A percentile compares a stretch with the other conserved stretches of the same genome.
phyloP scores from a whole-genome alignment of 2,888 invertebrate species.

The Tinea trinotella region DNA sequence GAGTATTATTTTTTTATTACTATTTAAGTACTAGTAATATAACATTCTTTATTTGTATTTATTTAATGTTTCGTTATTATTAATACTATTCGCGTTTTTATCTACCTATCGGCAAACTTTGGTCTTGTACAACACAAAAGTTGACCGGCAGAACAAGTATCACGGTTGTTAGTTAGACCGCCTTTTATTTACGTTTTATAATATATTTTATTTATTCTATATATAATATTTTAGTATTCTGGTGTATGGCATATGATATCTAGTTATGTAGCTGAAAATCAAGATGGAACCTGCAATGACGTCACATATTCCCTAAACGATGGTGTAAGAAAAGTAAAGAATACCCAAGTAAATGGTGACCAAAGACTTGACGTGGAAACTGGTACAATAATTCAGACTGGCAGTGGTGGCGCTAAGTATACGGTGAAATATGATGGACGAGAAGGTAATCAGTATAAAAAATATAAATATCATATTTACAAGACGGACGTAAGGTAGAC shows the following conservation, averaged over 20 bases:
- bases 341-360: slow-evolving; percentile 50
- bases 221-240: slow-evolving; percentile 40
- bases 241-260: slow-evolving; percentile 76
- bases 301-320: slow-evolving; percentile 59
- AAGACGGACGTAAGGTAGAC: no score
- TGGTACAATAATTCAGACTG: slow-evolving; percentile 62
- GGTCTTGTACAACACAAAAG: no score
- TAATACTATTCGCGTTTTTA: not conserved
- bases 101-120: no score
- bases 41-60: no score
- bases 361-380: slow-evolving; percentile 49
- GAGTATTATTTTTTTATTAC: no score
- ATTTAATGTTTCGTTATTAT: no score
- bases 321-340: slow-evolving; percentile 30
- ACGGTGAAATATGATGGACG: not conserved
- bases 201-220: not conserved
- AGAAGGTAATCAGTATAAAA: not conserved
- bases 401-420: slow-evolving; percentile 42
- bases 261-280: slow-evolving; percentile 72
- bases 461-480: no score
- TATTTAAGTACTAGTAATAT: no score
- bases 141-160: no score
- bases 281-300: slow-evolving; percentile 74
- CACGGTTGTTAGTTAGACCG: no score
- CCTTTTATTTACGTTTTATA: no score